phyloP scores from a whole-genome alignment of 2,113 vertebrate genomes.

The Leptobrachium leishanense region DNA sequence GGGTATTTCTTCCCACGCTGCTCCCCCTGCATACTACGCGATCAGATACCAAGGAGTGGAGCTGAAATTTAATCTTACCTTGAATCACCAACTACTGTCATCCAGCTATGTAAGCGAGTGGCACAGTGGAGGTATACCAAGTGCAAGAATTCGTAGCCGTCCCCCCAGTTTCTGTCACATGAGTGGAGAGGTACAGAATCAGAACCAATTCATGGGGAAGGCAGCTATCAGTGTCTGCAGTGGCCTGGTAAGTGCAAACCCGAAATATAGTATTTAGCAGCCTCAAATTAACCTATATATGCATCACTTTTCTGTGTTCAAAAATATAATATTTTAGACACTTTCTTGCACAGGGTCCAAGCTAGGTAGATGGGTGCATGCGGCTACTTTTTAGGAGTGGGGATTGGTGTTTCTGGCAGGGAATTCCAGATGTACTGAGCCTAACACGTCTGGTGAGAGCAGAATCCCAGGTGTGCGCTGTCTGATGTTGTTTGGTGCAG shows the following conservation, averaged over 20 bases:
- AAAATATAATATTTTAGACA: too few species aligned
- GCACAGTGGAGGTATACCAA: conserved; percentile 69
- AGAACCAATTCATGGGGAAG: conserved; percentile 59
- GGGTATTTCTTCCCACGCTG: conserved; percentile 56
- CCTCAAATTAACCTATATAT: too few species aligned
- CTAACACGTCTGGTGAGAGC: conserved; percentile 5
- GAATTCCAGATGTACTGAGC: conserved; percentile 29
- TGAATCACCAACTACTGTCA: conserved; percentile 80
- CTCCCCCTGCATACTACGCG: conserved; percentile 69
- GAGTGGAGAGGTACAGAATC: conserved; percentile 79
- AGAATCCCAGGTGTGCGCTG: conserved; percentile 29
- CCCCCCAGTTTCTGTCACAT: conserved; percentile 76
- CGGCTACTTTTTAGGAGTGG: neutral
- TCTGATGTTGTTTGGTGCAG: neutral
- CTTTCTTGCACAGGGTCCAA: neutral
- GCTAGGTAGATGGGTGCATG: neutral
- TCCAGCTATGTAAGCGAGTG: conserved; percentile 83
- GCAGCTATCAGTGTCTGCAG: conserved; percentile 88
- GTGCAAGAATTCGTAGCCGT: conserved; percentile 58
- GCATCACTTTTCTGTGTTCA: too few species aligned
- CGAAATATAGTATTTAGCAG: too few species aligned
- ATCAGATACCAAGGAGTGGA: conserved; percentile 69
- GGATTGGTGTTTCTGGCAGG: conserved; percentile 2
- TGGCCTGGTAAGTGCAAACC: conserved; percentile 83
- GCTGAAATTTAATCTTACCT: conserved; percentile 83